A percentile compares a stretch with the other conserved stretches of the same genome.
Conservation (phyloP, 1,140 invertebrate genomes). For the Gonatopus flavifemur region DNA sequence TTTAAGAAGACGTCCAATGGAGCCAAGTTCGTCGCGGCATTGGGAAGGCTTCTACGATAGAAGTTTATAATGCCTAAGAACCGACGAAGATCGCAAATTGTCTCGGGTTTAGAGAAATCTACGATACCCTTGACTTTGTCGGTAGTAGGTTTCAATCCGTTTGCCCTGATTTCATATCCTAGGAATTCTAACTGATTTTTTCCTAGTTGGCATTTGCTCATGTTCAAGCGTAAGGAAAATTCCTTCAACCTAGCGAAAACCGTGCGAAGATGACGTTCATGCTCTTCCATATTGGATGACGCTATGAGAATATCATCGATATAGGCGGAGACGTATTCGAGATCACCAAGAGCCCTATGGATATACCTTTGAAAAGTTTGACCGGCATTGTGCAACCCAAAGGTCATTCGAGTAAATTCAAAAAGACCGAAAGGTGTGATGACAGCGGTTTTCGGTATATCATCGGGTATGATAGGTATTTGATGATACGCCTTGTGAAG, state of each 20-base stretch:
- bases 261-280: background rate
- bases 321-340: too few relatives aligned
- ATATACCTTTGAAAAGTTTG: too few relatives aligned
- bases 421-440: too few relatives aligned
- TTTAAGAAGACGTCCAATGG: background rate
- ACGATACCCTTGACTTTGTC: background rate
- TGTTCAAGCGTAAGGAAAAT: background rate
- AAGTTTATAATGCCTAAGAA: conserved; percentile 9
- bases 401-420: too few relatives aligned
- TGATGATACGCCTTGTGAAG: too few relatives aligned
- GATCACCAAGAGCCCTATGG: too few relatives aligned
- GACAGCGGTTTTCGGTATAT: too few relatives aligned
- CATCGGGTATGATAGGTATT: too few relatives aligned
- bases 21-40: background rate
- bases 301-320: too few relatives aligned
- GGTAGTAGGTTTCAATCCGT: background rate
- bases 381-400: too few relatives aligned
- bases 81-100: background rate
- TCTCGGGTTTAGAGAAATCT: background rate
- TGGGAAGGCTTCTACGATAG: background rate
- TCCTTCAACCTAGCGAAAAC: background rate
- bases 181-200: background rate
- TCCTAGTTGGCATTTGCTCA: background rate
- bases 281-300: conserved; percentile 9
- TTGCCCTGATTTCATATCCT: background rate